Evolutionary conservation across 2,888 invertebrate genomes (phyloP).

Genomic region (Argyresthia goedartella): DNA sequence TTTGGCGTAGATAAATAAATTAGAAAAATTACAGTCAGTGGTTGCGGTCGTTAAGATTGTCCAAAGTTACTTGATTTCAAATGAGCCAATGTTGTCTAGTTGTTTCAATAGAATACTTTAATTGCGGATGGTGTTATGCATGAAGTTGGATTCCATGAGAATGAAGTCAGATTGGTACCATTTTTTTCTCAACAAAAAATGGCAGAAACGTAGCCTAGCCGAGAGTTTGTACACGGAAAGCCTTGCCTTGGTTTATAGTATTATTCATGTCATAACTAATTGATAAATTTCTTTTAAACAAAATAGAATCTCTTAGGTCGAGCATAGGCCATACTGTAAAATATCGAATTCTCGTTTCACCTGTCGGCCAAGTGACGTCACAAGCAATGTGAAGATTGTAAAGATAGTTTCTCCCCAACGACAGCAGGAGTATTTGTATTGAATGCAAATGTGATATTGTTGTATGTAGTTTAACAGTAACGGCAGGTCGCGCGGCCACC

Average conservation of each 20-base stretch:
- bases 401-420: not conserved
- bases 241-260: constrained; percentile 3
- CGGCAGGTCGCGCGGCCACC: not conserved
- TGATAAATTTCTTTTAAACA: not conserved
- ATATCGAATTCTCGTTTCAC: not conserved
- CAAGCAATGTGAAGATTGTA: constrained; percentile 3
- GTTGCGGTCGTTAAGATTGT: too few species aligned
- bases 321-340: not conserved
- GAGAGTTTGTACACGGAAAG: too few species aligned
- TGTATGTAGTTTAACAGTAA: not conserved
- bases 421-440: not conserved
- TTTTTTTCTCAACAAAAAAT: too few species aligned
- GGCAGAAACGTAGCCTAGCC: too few species aligned
- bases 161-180: not conserved
- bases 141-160: constrained; percentile 1
- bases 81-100: too few species aligned
- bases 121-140: not conserved
- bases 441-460: constrained; percentile 2
- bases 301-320: not conserved
- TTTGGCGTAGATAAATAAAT: too few species aligned
- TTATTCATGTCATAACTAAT: not conserved
- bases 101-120: not conserved
- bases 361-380: not conserved
- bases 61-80: too few species aligned
- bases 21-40: too few species aligned